phyloP scores from a whole-genome alignment of 2,113 vertebrate species.

The Triplophysa tibetana region DNA sequence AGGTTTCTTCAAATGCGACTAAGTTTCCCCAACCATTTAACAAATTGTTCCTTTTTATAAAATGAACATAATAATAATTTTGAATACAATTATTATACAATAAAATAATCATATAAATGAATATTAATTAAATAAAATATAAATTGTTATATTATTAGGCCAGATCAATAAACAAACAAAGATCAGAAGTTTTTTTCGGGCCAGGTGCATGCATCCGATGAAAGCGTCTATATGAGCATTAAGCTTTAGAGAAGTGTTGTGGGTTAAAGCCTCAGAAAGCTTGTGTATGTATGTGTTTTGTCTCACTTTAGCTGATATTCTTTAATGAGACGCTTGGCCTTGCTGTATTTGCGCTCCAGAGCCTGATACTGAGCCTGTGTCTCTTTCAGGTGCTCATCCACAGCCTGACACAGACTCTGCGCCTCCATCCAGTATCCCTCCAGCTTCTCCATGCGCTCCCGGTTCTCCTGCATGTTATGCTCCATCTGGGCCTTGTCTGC shows the following conservation, averaged over 20 bases:
- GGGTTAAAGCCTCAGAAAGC: not conserved
- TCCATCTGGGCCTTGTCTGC: constrained; percentile 92
- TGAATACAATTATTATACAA: too few relatives aligned
- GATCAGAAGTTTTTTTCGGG: too few relatives aligned
- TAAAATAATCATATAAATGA: too few relatives aligned
- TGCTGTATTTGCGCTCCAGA: constrained; percentile 96
- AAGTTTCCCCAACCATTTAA: too few relatives aligned
- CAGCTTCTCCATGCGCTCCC: constrained; percentile 96
- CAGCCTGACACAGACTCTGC: constrained; percentile 92
- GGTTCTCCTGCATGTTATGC: constrained; percentile 95
- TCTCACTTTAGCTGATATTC: constrained; percentile 97
- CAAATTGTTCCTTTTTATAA: too few relatives aligned
- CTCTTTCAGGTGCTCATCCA: constrained; percentile 97
- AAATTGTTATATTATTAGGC: too few relatives aligned
- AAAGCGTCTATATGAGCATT: too few relatives aligned
- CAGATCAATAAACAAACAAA: too few relatives aligned
- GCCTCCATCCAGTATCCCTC: constrained; percentile 98
- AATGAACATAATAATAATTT: too few relatives aligned
- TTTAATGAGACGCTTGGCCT: constrained; percentile 96
- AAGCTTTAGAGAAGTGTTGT: not conserved
- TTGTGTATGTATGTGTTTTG: not conserved
- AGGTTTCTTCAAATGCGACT: too few relatives aligned
- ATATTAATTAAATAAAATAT: too few relatives aligned
- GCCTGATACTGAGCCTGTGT: constrained; percentile 96
- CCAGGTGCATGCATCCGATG: too few relatives aligned